Base-by-base conservation (phyloP, 2,113 vertebrate species). In the Corythoichthys intestinalis region DNA sequence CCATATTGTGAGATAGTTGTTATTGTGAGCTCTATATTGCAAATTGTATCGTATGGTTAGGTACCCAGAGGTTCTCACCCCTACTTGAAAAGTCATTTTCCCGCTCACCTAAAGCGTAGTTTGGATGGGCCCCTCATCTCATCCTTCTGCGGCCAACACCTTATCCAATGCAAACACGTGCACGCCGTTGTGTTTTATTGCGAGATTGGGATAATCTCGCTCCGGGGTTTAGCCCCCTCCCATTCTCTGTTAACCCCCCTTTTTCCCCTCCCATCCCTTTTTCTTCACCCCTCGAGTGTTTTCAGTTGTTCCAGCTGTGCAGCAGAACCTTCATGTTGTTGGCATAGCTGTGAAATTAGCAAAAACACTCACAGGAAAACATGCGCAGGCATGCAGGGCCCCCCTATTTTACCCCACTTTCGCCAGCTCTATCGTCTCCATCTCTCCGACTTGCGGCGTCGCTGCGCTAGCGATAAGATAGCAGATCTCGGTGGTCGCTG, bases 401-500 rank as follows among this genome's bases (percentile, higher is more conserved):
- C 81, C 77, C 74, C 71, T 80, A 14, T 38, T 60, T 60, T 78
- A 86, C 85, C 85, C 87, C 81, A 73, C 81, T 82, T 84, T 77
- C 80, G 78, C 86, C 71, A 81, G 84, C 79, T 79, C 84, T 80
- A 83, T 85, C 77, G 82, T 82, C 78, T 84, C 78, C 82, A 81
- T 86, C 82, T 86, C 86, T 84, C 72, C 79, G 71, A 83, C 85
- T 79, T 46, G 79, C 88, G 85, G 62, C 79, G 88, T 92, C 80
- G 85, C 63, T 83, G 87, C 91, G 89, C 91, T 90, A 84, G 91
- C 93, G 92, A 93, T 94, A 92, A 93, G 92, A 91, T 92, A 90
- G 85, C 83, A 88, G 93, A 94, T 94, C 93, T 94, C 92, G 91
- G 92, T 92, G 90, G 91, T 92, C 88, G 93, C 95, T 95, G 94